Evolutionary conservation across 2,888 invertebrate species (phyloP).

Genomic region (Tetragonula carbonaria): DNA sequence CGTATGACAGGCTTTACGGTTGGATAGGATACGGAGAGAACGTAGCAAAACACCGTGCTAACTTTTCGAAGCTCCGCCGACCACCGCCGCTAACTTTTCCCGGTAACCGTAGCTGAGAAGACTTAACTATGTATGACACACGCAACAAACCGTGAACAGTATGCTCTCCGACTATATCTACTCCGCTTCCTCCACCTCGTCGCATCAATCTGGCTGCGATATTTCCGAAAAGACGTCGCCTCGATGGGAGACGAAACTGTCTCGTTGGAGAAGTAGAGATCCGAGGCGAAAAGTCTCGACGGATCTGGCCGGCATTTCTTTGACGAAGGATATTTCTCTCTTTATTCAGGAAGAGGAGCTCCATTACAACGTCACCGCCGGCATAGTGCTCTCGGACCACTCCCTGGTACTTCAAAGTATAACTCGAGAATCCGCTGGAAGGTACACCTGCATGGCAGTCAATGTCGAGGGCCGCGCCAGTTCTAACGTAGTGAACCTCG

Average conservation of each 20-base stretch:
- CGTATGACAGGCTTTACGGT: conserved; percentile 18
- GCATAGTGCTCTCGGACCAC: conserved; percentile 94
- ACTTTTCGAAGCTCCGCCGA: conserved; percentile 39
- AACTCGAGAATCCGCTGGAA: conserved; percentile 92
- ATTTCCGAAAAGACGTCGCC: background rate
- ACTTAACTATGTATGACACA: conserved; percentile 35
- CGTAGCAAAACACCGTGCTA: conserved; percentile 20
- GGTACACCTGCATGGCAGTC: conserved; percentile 94
- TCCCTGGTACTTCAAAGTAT: conserved; percentile 95
- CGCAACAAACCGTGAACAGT: conserved; percentile 26
- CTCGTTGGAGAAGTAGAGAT: background rate
- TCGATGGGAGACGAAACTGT: background rate
- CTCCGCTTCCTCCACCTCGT: background rate
- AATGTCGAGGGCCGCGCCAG: conserved; percentile 93
- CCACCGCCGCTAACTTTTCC: conserved; percentile 34
- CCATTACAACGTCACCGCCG: conserved; percentile 92
- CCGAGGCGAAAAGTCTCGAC: conserved; percentile 3
- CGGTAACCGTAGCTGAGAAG: conserved; percentile 4
- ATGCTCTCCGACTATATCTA: background rate
- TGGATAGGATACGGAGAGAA: conserved; percentile 17
- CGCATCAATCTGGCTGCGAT: background rate
- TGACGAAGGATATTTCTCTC: conserved; percentile 27
- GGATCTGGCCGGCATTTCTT: conserved; percentile 22
- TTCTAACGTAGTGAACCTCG: conserved; percentile 83
- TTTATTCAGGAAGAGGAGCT: conserved; percentile 90